Evolutionary conservation across 92 coral and sea anemone genomes (phyloP).

Genomic region (Plumapathes pennacea): DNA sequence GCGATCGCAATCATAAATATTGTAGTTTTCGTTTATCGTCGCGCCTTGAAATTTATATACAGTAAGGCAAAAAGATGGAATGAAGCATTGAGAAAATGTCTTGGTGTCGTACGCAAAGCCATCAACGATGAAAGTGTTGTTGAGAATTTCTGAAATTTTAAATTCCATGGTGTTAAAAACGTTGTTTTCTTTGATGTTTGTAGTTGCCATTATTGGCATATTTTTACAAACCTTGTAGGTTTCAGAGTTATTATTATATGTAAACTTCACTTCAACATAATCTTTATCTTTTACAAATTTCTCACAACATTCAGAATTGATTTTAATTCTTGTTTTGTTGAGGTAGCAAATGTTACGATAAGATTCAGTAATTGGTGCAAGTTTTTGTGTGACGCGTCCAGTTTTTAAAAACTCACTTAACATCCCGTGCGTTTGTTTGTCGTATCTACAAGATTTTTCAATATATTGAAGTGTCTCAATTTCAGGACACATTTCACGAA

Average conservation of each 20-base stretch:
- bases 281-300: conserved; percentile 3
- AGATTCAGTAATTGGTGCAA: conserved; percentile 1
- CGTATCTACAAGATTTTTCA: conserved; percentile 5
- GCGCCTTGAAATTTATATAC: conserved; percentile 2
- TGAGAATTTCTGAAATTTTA: not conserved
- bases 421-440: conserved; percentile 2
- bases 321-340: not conserved
- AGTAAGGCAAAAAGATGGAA: conserved; percentile 4
- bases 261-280: conserved; percentile 5
- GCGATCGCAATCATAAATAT: not conserved
- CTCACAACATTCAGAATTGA: conserved; percentile 1
- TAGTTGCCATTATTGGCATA: conserved; percentile 6
- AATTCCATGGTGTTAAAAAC: conserved; percentile 16
- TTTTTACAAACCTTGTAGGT: not conserved
- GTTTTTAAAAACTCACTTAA: conserved; percentile 13
- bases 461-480: conserved; percentile 13
- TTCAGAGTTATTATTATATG: conserved; percentile 2
- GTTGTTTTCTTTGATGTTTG: conserved; percentile 1
- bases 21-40: conserved; percentile 4
- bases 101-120: not conserved
- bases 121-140: not conserved
- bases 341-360: not conserved
- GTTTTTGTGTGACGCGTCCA: not conserved
- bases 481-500: conserved; percentile 15
- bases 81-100: conserved; percentile 2